Base-by-base conservation (phyloP, 1,140 invertebrate species). In the Drosophila mayri region DNA sequence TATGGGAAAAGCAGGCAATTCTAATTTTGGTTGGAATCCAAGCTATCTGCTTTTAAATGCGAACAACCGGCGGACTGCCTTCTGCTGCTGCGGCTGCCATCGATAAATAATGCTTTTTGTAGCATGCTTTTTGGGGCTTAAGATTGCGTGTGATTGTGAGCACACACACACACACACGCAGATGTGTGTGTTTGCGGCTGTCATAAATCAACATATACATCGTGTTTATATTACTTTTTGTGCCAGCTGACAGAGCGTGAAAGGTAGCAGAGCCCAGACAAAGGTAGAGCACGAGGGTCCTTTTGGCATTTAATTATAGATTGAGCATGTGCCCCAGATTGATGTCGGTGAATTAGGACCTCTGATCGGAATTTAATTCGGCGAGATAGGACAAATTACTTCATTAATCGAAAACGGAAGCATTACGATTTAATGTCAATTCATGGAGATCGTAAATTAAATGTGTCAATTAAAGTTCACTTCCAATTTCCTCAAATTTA, bases 171-270 rank as follows among this genome's bases (percentile, higher is more conserved):
- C n/a, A 14, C 20, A 25, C 58, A 30, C 28, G 9, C 37, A 37
- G 12, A 12, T 64, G 63, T 50, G 64, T 66, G 32, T 78, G 61
- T 58, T 61, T 80, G 58, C 61, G 49, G 25, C 55, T 73, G 82
- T 80, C 78, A 85, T 85, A 85, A 84, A 85, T 85, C 81, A 84
- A 84, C 81, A 79, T 84, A 84, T 84, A 84, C 77, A 79, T 84
- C 60, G 81, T 76, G 62, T 76, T 84, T 63, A 68, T 79, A 62
- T 72, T 80, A 30, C 72, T 70, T 70, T 70, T 43, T 68, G 50
- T 25, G 54, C 35, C 49, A 60, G 30, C 65, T 54, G 52, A 64
- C 59, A 76, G 59, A 55, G 59, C 77, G 59, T 65, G 81, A 65
- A 65, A 74, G 57, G 60, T 71, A 71, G 52, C 44, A 49, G 16